Base-by-base conservation (phyloP, 2,888 invertebrate genomes). In the Serrognathus titanus region DNA sequence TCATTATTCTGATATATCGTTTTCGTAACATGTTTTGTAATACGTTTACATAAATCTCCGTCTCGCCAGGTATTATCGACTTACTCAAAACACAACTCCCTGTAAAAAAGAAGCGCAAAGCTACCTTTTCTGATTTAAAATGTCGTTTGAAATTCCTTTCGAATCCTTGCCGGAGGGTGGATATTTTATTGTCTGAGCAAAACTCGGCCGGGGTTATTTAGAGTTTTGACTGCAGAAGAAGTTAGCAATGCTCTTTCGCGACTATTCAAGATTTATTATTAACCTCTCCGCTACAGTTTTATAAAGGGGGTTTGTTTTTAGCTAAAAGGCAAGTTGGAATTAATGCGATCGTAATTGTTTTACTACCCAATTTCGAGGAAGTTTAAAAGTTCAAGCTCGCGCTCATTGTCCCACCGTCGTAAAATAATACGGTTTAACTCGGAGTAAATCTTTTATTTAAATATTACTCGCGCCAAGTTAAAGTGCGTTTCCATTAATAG, bases 141-240 rank as follows among this genome's bases (percentile, higher is more conserved):
- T 59, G 63, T 62, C 65, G 60, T 60, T 63, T 58, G 58, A 59
- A 64, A 64, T 59, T 62, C 62, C 55, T 61, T 64, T 63, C 55
- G 58, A 60, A 62, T 63, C 60, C 60, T 48, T 52, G 54, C 52
- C 56, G 54, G 51, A 50, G 55, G 57, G 59, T 48, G 47, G 57
- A 43, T 60, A 57, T 54, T 63, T 65, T 58, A 60, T 60, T 60
- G 58, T 58, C 55, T 51, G 53, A 47, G 53, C 61, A 61, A 56
- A 51, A 54, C 56, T 48, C 57, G 58, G 62, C 48, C 43, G 48
- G 24, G 48, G 54, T 66, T 66, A 65, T 65, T 67, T 66, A 67
- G 60, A 62, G 63, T 63, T 65, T 65, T 63, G 43, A 43, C 43
- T 43, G 43, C 43, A 43, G 43, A 16, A 16, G 43, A 43, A 43